Base-by-base conservation (phyloP, 2,113 vertebrate species). In the Toxostoma redivivum region DNA sequence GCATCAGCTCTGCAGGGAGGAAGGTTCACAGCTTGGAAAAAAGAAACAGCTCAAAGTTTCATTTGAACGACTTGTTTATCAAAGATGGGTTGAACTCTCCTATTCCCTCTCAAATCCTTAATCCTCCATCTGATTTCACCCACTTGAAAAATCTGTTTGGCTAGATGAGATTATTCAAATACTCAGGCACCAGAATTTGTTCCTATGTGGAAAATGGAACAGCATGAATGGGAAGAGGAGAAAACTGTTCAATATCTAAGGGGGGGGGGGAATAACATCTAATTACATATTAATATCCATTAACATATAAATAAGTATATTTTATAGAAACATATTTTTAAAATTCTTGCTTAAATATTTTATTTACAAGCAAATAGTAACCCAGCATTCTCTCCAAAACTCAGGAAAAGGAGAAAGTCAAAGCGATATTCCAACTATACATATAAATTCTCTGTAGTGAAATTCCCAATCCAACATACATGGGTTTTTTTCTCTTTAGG, bases 261-360 rank as follows among this genome's bases (percentile, higher is more conserved):
- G 15, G 1, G 2, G 15, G 1, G 2, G 4, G 0, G 18, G 5
- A 42, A 22, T 10, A 70, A 42, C 6, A 25, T 16, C n/a, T 23
- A 17, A 25, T 25, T 15, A 28, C 22, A n/a, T 10, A 61, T 3
- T 2, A 24, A 38, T 28, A 54, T 16, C 14, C 40, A 42, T 42
- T 42, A 42, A 42, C 40, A 42, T 42, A 16, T 15, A 65, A 48
- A 53, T 27, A 58, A 16, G 18, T 22, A 5, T 35, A n/a, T 48
- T 79, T 79, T 48, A 31, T n/a, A 10, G 6, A 30, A 24, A 5
- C 15, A 33, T 27, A 25, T 15, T 64, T 64, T 15, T 2, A 54
- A 67, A 56, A 45, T 30, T 24, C 15, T n/a, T 50, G 8, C 16
- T 23, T 25, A 60, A 40, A 2, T 16, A 50, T 33, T 31, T 7